Percentiles rank a stretch among this genome's conserved stretches.
Evolutionary conservation across 2,797 vertebrate species (phyloP).

Genomic region (Enteromius viviparus): DNA sequence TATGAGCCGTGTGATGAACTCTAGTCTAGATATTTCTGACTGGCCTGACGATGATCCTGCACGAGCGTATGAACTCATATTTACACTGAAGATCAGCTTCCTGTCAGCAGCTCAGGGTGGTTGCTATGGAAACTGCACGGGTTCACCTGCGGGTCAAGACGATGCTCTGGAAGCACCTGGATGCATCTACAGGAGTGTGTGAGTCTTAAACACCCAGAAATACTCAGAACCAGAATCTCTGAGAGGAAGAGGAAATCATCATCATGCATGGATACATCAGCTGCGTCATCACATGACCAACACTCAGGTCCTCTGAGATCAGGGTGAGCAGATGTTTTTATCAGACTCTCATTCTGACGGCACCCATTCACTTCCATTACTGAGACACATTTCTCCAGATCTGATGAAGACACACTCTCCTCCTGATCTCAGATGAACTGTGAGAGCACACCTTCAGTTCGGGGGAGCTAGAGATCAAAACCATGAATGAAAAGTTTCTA

Average conservation of each 20-base stretch:
- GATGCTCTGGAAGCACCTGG: conserved; percentile 12
- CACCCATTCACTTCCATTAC: background rate
- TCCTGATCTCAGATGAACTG: background rate
- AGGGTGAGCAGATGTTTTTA: background rate
- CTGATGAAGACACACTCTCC: background rate
- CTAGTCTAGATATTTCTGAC: background rate
- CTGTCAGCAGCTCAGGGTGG: background rate
- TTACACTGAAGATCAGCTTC: background rate
- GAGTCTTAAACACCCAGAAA: background rate
- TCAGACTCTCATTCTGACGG: background rate
- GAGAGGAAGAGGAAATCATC: conserved; percentile 54
- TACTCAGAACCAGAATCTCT: background rate
- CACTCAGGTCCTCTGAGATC: background rate
- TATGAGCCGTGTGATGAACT: background rate
- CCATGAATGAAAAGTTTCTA: background rate
- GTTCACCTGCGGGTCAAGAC: conserved; percentile 66
- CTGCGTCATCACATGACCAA: background rate
- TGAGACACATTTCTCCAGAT: background rate
- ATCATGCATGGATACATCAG: conserved; percentile 76
- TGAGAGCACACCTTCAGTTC: background rate
- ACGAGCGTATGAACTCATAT: background rate
- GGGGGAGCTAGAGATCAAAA: background rate
- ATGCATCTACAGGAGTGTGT: background rate
- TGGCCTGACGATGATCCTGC: background rate
- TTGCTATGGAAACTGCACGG: conserved; percentile 56